Evolutionary conservation across 2,113 vertebrate genomes (phyloP).

Genomic region (Centropus bengalensis): DNA sequence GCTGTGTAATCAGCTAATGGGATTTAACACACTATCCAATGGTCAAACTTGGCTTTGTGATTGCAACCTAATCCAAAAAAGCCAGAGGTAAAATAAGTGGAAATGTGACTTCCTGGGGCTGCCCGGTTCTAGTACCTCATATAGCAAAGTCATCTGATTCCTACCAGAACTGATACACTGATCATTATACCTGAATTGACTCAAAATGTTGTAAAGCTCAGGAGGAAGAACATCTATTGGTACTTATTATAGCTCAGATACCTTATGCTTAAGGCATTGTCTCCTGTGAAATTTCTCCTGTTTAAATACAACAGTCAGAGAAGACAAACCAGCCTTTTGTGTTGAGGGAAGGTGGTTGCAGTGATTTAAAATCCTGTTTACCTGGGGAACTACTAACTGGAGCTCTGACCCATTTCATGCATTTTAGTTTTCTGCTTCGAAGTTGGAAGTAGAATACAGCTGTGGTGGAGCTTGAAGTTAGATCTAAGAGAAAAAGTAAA

Average conservation of each 20-base stretch:
- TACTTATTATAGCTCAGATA: not conserved
- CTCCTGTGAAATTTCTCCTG: not conserved
- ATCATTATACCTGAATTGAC: not conserved
- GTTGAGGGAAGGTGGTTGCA: rapidly evolving
- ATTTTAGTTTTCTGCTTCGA: not conserved
- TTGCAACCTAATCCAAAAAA: not conserved
- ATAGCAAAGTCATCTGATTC: not conserved
- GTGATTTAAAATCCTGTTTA: not conserved
- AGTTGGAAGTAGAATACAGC: not conserved
- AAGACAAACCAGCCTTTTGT: not conserved
- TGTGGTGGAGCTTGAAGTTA: not conserved
- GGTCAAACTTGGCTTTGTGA: not conserved
- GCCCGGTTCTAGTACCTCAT: rapidly evolving
- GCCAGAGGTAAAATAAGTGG: not conserved
- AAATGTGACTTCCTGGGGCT: not conserved
- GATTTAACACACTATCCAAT: not conserved
- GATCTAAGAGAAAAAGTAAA: not conserved
- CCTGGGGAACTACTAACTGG: not conserved
- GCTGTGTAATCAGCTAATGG: not conserved
- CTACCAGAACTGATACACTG: not conserved
- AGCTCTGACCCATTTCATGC: not conserved
- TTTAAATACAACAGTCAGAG: not conserved
- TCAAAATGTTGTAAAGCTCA: not conserved
- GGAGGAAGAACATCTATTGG: not conserved
- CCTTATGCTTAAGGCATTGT: not conserved